Conservation (phyloP, 2,113 vertebrate species). For the Capricornis sumatraensis region DNA sequence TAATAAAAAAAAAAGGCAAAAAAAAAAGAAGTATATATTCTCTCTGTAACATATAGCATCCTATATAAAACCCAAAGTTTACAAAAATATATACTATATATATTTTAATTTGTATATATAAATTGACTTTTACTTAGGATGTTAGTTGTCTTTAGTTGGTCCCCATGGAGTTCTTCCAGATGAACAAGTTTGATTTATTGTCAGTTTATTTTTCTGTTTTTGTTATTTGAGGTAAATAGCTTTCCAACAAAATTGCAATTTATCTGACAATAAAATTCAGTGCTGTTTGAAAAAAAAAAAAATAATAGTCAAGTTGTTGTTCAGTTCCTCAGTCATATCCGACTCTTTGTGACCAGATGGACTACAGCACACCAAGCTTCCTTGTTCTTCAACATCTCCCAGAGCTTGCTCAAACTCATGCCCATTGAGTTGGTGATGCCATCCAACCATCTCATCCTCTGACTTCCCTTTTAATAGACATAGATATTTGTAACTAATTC, state of each 20-base stretch:
- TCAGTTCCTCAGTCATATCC: neutral
- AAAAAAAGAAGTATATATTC: neutral
- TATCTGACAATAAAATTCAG: constrained; percentile 6
- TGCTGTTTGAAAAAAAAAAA: neutral
- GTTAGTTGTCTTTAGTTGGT: neutral
- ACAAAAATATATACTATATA: neutral
- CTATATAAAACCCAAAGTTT: neutral
- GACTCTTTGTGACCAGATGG: neutral
- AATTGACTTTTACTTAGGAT: neutral
- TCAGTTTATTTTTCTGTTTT: constrained; percentile 7
- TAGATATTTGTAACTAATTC: neutral
- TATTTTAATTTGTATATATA: neutral
- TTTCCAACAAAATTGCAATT: neutral
- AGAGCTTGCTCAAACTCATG: neutral
- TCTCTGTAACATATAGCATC: neutral
- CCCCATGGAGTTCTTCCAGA: neutral
- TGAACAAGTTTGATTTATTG: neutral
- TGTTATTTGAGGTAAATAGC: neutral
- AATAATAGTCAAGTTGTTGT: too few species aligned
- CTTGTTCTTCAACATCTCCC: neutral
- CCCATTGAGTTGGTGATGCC: neutral
- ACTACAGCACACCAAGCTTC: neutral
- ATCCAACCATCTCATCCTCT: neutral
- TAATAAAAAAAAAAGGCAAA: too few species aligned
- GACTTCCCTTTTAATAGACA: neutral